Base-by-base conservation (phyloP, 2,797 vertebrate genomes). In the Chrosomus eos region DNA sequence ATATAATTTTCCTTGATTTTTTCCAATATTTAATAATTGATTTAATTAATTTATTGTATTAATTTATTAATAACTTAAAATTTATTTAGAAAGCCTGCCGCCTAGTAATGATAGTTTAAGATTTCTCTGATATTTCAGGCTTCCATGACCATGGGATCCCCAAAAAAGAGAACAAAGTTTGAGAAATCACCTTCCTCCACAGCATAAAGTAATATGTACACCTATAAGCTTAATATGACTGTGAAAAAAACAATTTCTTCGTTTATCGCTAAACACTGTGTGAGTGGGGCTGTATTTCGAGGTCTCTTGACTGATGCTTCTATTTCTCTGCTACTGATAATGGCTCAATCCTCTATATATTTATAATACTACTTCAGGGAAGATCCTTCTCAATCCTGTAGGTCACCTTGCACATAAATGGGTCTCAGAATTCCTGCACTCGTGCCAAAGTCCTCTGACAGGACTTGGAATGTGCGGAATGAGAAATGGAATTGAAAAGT, bases 341-440 rank as follows among this genome's bases (percentile, higher is more conserved):
- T 53, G 23, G 26, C 28, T 51, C 75, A 60, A 48, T 8, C 38
- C 66, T 60, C 55, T 18, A 38, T 81, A 31, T 40, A 5, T 80
- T 45, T 83, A 36, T 68, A 83, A 55, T 66, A 75, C 21, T 31
- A 38, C 43, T 70, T 58, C 48, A 40, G 21, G 45, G 43, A 71
- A 45, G 66, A 83, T 64, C 14, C 40, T 53, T 53, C n/a, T 71
- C 58, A 77, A 62, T 76, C 43, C 60, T 23, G 31, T 60, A 78
- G 68, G 83, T 88, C 84, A 89, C 87, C 80, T 88, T 84, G 77
- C 75, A 45, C 28, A 51, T 53, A 74, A 81, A 87, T 45, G 21
- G 28, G n/a, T 66, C 62, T 71, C 83, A 23, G 23, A 33, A 53
- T 45, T 80, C 55, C 51, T 36, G 73, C 13, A 33, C 40, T 19